These are phyloP conservation scores for Scytalopus superciliaris DNA, from an alignment of 2,113 vertebrate genomes.

Conservation along the genomic window DNA sequence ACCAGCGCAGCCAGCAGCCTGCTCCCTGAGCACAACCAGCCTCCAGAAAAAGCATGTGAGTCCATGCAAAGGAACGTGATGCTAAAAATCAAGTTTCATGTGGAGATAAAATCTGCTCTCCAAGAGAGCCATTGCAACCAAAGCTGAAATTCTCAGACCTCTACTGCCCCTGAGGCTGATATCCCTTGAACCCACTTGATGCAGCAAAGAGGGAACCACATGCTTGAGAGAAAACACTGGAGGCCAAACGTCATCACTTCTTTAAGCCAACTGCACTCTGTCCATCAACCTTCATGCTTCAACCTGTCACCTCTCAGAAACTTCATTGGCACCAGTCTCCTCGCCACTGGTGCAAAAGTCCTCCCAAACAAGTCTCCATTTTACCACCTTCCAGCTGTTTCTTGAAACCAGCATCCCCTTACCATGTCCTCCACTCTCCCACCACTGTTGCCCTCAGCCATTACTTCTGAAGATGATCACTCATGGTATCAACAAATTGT, in stretches of 20 bases:
- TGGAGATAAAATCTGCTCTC: not conserved
- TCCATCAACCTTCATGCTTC: not conserved
- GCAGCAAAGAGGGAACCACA: not conserved
- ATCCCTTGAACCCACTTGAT: not conserved
- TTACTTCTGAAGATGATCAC: not conserved
- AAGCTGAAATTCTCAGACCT: not conserved
- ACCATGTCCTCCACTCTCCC: not conserved
- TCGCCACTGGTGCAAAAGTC: not conserved
- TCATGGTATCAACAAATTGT: not conserved
- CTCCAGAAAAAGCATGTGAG: not conserved
- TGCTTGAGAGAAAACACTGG: not conserved
- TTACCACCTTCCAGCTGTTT: not conserved
- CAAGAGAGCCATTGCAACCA: not conserved
- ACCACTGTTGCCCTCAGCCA: accelerated
- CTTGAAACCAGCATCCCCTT: not conserved
- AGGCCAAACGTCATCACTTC: not conserved
- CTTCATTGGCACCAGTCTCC: not conserved
- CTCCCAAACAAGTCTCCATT: not conserved
- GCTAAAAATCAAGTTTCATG: not conserved
- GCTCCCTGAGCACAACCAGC: not conserved
- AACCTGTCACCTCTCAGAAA: not conserved
- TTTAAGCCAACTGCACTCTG: not conserved
- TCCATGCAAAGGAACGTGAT: accelerated
- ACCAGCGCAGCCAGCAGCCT: not conserved
- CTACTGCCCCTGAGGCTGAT: accelerated